Conservation (phyloP, 2,113 vertebrate genomes). For the Gracilinanus agilis region DNA sequence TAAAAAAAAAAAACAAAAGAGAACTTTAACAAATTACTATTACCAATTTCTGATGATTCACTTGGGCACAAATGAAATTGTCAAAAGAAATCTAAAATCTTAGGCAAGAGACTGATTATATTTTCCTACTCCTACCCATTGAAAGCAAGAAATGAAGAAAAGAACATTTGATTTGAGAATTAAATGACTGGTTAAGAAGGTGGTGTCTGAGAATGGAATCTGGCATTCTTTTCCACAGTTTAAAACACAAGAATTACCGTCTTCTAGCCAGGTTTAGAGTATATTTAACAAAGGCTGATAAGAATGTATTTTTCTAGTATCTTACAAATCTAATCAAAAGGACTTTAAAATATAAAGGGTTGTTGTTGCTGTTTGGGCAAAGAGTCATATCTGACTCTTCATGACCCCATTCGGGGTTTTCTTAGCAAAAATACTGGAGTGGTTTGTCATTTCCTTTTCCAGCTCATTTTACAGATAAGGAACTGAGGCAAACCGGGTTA, state of each 20-base stretch:
- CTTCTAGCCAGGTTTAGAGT: not conserved
- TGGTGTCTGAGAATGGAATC: not conserved
- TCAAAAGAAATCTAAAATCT: not conserved
- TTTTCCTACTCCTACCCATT: not conserved
- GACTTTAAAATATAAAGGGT: not conserved
- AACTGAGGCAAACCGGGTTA: no score
- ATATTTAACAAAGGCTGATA: not conserved
- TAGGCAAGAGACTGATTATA: not conserved
- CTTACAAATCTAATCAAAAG: not conserved
- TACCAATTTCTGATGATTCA: not conserved
- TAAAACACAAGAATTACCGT: not conserved
- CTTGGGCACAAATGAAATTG: not conserved
- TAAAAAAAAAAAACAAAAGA: not conserved
- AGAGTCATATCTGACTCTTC: no score
- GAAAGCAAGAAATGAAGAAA: not conserved
- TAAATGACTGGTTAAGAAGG: not conserved
- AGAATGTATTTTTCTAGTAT: not conserved
- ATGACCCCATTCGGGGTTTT: no score
- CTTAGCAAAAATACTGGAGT: no score
- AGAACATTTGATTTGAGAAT: not conserved
- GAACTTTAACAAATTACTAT: not conserved
- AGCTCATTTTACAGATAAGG: no score
- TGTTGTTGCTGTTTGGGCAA: no score
- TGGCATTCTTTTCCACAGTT: not conserved
- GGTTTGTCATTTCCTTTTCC: no score